Base-by-base conservation (phyloP, 1,140 invertebrate species). In the Lordiphosa mommai region DNA sequence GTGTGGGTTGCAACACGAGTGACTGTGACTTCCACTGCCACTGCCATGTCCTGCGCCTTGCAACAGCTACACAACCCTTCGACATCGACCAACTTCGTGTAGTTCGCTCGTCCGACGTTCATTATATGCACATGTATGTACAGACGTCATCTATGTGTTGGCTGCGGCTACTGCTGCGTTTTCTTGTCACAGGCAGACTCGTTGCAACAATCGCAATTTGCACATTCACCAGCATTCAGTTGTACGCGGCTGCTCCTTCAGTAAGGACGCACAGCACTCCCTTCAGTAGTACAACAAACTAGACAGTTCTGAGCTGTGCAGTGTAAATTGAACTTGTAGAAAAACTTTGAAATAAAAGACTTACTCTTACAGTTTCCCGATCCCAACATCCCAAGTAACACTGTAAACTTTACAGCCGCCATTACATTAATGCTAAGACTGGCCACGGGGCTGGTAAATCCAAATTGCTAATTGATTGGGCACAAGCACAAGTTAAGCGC, bases 221-320 rank as follows among this genome's bases (percentile, higher is more conserved):
- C 84, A 87, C 63, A 61, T 65, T 66, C 46, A 49, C 59, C 72
- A 82, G 67, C 59, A 68, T 65, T 86, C 68, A 86, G 80, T 86
- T 87, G 80, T 71, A 82, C 72, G 72, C 67, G 82, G 72, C 50
- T 55, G 76, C 63, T 86, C 76, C 84, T 84, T 74, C 76, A 87
- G 84, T 72, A 86, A 86, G 76, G 80, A 86, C 82, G 84, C 76
- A 69, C 68, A 59, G 74, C 72, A 85, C 43, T 47, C 61, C 41
- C 56, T 61, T 60, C 34, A 69, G 65, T 5, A 13, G 16, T 16
- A 55, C 47, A 51, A 2, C 36, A 17, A 44, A 47, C 9, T 4
- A 37, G 10, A 49, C 40, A 52, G 32, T 17, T 9, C 29, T 10
- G 12, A 27, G 49, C 43, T 32, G 61, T 59, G 43, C 13, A 32